Conservation (phyloP, 2,888 invertebrate species). For the Antitype chi region DNA sequence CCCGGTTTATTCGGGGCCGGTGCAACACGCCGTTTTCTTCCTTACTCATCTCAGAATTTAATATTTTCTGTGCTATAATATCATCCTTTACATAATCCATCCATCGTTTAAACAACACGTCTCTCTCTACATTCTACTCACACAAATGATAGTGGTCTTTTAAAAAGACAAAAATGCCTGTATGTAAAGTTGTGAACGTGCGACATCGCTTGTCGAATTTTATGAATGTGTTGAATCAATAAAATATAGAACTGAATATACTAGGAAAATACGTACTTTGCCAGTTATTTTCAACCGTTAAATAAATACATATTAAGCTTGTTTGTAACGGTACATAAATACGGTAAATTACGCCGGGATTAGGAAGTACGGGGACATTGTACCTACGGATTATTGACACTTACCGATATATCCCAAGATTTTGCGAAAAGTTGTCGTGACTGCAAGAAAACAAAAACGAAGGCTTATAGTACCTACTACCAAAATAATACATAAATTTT, state of each 20-base stretch:
- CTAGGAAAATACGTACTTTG: constrained; percentile 5
- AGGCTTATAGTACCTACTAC: no score
- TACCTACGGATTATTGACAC: not conserved
- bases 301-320: constrained; percentile 17
- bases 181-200: not conserved
- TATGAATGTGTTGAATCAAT: constrained; percentile 28
- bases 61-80: not conserved
- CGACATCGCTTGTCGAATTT: not conserved
- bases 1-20: not conserved
- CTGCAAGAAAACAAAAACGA: not conserved
- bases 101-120: not conserved
- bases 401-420: no score
- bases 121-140: not conserved
- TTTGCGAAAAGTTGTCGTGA: not conserved
- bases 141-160: not conserved
- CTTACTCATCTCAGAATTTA: not conserved
- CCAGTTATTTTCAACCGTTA: constrained; percentile 15
- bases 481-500: not conserved
- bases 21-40: not conserved
- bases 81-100: no score
- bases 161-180: not conserved
- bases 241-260: not conserved
- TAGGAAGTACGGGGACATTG: not conserved
- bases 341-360: constrained; percentile 27
- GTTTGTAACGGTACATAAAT: constrained; percentile 18